Percentiles rank a stretch among this genome's conserved stretches.
These are phyloP conservation scores for Ceratosolen solmsi DNA, from an alignment of 1,140 invertebrate genomes.

Conservation along the genomic window DNA sequence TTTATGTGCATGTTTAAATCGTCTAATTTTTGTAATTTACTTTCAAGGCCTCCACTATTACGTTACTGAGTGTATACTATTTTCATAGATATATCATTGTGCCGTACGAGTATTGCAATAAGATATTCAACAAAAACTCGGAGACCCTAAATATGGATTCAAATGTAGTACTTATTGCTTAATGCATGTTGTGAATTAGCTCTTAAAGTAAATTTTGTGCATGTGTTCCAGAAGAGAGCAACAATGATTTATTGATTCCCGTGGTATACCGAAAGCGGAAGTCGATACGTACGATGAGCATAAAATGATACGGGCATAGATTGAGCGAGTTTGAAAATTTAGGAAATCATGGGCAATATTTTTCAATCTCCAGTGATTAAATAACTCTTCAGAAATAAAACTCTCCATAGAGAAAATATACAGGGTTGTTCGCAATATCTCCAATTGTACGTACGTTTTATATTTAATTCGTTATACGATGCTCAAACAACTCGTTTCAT, in stretches of 20 bases:
- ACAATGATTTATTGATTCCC: not conserved
- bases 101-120: too few species aligned
- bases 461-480: too few species aligned
- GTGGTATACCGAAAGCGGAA: not conserved
- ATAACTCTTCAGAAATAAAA: too few species aligned
- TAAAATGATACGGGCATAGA: not conserved
- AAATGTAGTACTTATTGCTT: not conserved
- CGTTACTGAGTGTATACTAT: not conserved
- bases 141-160: not conserved
- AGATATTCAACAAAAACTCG: not conserved
- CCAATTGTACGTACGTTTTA: too few species aligned
- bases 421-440: too few species aligned
- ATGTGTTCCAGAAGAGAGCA: not conserved
- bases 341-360: not conserved
- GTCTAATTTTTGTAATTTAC: not conserved
- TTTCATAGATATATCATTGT: too few species aligned
- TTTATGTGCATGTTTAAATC: slow-evolving; percentile 4
- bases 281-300: not conserved
- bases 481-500: too few species aligned
- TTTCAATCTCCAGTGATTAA: too few species aligned
- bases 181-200: too few species aligned
- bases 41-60: not conserved
- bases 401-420: too few species aligned
- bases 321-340: not conserved
- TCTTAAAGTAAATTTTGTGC: not conserved